Evolutionary conservation across 2,888 invertebrate genomes (phyloP), one percentile per base, ranked within the genome.

Genomic region (Lingula anatina): DNA sequence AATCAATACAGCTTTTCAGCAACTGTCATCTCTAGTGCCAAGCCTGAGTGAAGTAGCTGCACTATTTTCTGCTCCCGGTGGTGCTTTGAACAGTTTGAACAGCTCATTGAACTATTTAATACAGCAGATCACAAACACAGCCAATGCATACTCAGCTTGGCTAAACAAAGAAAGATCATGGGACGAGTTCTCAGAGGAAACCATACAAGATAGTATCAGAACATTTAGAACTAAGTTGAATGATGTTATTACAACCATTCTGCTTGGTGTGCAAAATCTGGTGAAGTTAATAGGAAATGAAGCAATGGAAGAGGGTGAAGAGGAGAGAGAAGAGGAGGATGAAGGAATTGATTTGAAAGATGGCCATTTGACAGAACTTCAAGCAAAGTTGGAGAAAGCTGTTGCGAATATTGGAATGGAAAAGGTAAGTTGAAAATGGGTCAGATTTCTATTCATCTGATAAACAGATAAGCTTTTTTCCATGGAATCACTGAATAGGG

Each of bases 201-300:
- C 9, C 31, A 9, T 15, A 12, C 15, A 15, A 12, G 9, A 12
- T 9, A 31, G 15, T 12, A 15, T 31, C 9, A 15, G 15, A 31
- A 15, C 9, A 31, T 31, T 31, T 15, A 31, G 9, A 31, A 31
- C 31, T 12, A 59, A 66, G 49, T 49, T 82, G 15, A 82, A 83
- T 53, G 67, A 72, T 46, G 64, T 84, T 36, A 65, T 84, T 0
- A 81, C 81, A 46, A 74, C 70, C 39, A 75, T 84, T 37, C 73
- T 86, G 15, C 59, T 84, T 9, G 78, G 80, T 0, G 73, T 86
- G 50, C 85, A 86, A 66, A 81, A 80, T 56, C 75, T 84, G 24
- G 82, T 81, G 55, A 84, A 85, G 64, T 79, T 80, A 52, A 79
- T 12, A 63, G 61, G 66, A 18, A 54, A 55, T 37, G 56, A 47